A percentile compares a stretch with the other conserved stretches of the same genome.
These are phyloP conservation scores for Andrena minutula DNA, from an alignment of 2,888 invertebrate species.

Conservation along the genomic window DNA sequence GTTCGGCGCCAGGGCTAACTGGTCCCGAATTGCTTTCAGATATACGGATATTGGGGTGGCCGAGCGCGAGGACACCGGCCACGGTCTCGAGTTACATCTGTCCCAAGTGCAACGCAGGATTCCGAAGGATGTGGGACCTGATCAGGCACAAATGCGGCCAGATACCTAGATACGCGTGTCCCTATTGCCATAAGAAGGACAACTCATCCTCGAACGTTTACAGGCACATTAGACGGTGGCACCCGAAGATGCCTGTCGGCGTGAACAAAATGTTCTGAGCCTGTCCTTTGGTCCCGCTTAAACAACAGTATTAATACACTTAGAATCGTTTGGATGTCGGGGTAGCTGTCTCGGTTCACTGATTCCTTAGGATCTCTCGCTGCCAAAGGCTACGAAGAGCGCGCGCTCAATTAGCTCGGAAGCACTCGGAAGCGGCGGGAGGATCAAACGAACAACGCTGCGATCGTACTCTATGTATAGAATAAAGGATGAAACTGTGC, in stretches of 20 bases:
- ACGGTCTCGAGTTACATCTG: conserved; percentile 77
- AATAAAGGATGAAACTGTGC: conserved; percentile 34
- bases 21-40: conserved; percentile 72
- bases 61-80: conserved; percentile 51
- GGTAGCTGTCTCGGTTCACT: neutral
- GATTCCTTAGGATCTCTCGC: neutral
- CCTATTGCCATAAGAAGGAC: conserved; percentile 84
- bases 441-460: no score
- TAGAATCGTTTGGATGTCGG: conserved; percentile 9
- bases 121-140: conserved; percentile 81
- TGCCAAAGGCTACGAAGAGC: neutral
- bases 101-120: conserved; percentile 80
- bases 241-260: conserved; percentile 78
- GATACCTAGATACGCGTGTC: conserved; percentile 84
- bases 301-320: conserved; percentile 2
- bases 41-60: conserved; percentile 55
- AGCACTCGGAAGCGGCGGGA: neutral
- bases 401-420: neutral
- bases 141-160: conserved; percentile 84
- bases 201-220: conserved; percentile 84
- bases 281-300: neutral
- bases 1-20: conserved; percentile 48
- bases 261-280: conserved; percentile 80
- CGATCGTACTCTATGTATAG: conserved; percentile 18
- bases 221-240: conserved; percentile 83